These are phyloP conservation scores for Wiebesia pumilae DNA, from an alignment of 1,140 invertebrate species.

Conservation along the genomic window DNA sequence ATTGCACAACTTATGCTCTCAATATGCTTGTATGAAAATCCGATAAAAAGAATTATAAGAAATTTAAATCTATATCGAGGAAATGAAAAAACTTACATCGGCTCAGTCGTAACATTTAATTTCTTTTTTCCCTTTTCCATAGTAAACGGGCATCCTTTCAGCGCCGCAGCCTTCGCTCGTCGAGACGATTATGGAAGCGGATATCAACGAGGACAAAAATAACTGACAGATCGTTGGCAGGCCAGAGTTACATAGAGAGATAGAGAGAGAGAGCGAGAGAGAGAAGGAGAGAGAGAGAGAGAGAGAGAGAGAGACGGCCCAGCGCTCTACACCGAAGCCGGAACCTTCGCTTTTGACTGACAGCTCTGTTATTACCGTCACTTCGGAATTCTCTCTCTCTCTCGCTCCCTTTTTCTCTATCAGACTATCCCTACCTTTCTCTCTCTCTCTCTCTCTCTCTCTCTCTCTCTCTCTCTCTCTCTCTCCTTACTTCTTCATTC, in stretches of 20 bases:
- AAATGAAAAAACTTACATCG: not conserved
- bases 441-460: slow-evolving; percentile 20
- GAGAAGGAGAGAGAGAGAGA: slow-evolving; percentile 25
- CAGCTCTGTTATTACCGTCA: slow-evolving; percentile 67
- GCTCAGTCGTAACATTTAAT: not conserved
- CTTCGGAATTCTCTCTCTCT: slow-evolving; percentile 49
- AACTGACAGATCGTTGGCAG: slow-evolving; percentile 62
- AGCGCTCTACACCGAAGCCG: slow-evolving; percentile 52
- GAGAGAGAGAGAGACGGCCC: slow-evolving; percentile 29
- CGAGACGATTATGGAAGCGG: slow-evolving; percentile 55
- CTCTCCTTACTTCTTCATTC: not conserved
- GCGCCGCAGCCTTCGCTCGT: slow-evolving; percentile 32
- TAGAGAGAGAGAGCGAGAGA: not conserved
- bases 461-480: not conserved
- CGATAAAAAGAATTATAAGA: not conserved
- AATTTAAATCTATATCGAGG: not conserved
- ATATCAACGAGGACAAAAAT: slow-evolving; percentile 59
- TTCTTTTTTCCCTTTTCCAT: not conserved
- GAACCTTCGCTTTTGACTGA: slow-evolving; percentile 64
- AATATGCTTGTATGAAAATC: not conserved
- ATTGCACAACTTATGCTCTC: not conserved
- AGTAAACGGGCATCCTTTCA: slow-evolving; percentile 42
- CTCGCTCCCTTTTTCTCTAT: slow-evolving; percentile 19
- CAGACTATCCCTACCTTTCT: slow-evolving; percentile 14
- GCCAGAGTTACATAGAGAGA: slow-evolving; percentile 56